Evolutionary conservation across 2,888 invertebrate genomes (phyloP).

Genomic region (Coelinius sp.): DNA sequence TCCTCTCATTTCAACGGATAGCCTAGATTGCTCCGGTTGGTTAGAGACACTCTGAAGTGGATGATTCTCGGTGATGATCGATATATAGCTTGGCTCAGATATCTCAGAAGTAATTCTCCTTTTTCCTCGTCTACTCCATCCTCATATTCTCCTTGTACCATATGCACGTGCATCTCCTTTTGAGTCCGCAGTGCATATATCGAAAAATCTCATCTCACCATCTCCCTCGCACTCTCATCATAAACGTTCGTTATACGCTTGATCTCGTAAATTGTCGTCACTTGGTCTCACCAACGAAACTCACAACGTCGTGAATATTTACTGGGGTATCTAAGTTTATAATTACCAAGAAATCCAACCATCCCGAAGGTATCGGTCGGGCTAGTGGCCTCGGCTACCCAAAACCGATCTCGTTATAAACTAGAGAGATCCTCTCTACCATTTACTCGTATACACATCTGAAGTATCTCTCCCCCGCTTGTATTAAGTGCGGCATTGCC

Average conservation of each 20-base stretch:
- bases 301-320: conserved; percentile 59
- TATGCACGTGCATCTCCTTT: conserved; percentile 25
- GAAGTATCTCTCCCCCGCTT: conserved; percentile 7
- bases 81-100: conserved; percentile 19
- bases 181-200: conserved; percentile 14
- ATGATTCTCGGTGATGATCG: conserved; percentile 24
- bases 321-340: conserved; percentile 65
- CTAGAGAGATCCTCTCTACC: conserved; percentile 52
- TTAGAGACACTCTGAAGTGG: not conserved
- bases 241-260: conserved; percentile 50
- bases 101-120: conserved; percentile 1
- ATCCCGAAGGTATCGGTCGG: conserved; percentile 54
- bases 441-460: conserved; percentile 35
- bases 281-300: conserved; percentile 18
- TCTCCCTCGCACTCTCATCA: conserved; percentile 53
- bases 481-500: conserved; percentile 34
- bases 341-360: conserved; percentile 62
- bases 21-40: not conserved
- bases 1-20: not conserved
- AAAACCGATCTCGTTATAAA: conserved; percentile 61
- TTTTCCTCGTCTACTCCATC: not conserved
- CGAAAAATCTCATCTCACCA: conserved; percentile 54
- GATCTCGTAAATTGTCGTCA: conserved; percentile 64
- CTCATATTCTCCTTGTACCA: not conserved
- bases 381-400: conserved; percentile 11